phyloP scores from a whole-genome alignment of 2,888 invertebrate genomes.

The Oxytorus armatus region DNA sequence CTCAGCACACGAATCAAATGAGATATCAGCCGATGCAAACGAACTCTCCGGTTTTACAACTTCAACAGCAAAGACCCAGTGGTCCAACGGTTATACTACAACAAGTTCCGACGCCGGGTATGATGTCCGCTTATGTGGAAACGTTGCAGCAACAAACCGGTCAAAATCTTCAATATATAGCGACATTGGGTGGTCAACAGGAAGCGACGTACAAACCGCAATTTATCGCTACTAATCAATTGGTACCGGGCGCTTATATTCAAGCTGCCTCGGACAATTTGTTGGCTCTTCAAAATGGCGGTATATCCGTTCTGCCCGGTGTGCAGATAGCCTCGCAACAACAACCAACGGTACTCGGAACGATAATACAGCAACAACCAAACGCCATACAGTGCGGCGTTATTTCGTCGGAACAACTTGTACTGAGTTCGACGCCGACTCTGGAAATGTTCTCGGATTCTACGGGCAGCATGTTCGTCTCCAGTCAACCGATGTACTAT shows the following conservation, averaged over 20 bases:
- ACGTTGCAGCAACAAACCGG: constrained; percentile 89
- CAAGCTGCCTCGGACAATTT: constrained; percentile 81
- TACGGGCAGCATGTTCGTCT: constrained; percentile 83
- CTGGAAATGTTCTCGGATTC: constrained; percentile 88
- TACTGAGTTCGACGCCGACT: constrained; percentile 87
- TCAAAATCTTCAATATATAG: constrained; percentile 91
- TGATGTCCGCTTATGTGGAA: constrained; percentile 89
- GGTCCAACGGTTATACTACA: constrained; percentile 90
- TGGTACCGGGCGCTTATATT: constrained; percentile 82
- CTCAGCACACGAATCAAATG: constrained; percentile 67
- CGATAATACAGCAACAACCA: constrained; percentile 85
- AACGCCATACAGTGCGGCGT: constrained; percentile 86
- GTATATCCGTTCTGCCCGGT: constrained; percentile 81
- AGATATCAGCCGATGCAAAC: constrained; percentile 80
- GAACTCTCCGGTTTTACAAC: constrained; percentile 85
- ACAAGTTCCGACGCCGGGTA: constrained; percentile 87
- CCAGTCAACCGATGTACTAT: constrained; percentile 92
- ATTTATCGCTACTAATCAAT: constrained; percentile 79
- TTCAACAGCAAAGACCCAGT: constrained; percentile 84
- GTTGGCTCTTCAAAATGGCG: constrained; percentile 80
- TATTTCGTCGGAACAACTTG: constrained; percentile 86
- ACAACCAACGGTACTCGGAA: constrained; percentile 81
- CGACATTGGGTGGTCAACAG: constrained; percentile 88
- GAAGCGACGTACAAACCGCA: constrained; percentile 80
- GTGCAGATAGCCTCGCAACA: constrained; percentile 81